phyloP scores from a whole-genome alignment of 2,888 invertebrate species.

The Mesochorus sp. region DNA sequence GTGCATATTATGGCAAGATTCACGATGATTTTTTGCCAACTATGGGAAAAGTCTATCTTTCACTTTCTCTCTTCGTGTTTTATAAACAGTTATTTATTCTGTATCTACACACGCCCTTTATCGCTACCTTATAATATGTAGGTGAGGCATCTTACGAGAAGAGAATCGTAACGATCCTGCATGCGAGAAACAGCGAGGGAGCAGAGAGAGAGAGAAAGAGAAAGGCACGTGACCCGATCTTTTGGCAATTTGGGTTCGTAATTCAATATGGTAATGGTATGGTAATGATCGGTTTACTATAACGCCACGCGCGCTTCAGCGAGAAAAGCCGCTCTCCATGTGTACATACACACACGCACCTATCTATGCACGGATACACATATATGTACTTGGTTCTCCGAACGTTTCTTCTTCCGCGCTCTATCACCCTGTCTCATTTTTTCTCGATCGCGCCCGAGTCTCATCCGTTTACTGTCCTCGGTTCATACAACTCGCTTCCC shows the following conservation, averaged over 20 bases:
- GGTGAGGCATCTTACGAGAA: constrained; percentile 21
- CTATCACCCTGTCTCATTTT: constrained; percentile 4
- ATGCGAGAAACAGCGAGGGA: constrained; percentile 34
- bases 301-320: constrained; percentile 41
- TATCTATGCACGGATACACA: neutral
- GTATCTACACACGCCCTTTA: constrained; percentile 23
- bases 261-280: constrained; percentile 61
- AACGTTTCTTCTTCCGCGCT: no score
- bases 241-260: constrained; percentile 59
- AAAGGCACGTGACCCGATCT: constrained; percentile 54
- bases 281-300: constrained; percentile 57
- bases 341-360: neutral
- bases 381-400: constrained; percentile 42
- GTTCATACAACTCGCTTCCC: constrained; percentile 5
- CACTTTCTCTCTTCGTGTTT: no score
- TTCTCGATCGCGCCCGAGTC: constrained; percentile 5
- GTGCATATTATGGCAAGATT: no score
- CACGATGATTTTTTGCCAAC: no score
- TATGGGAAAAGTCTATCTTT: no score
- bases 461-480: constrained; percentile 6
- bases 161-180: constrained; percentile 24
- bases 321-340: constrained; percentile 18
- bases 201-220: neutral
- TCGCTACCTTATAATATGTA: constrained; percentile 55
- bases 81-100: no score